phyloP scores from a whole-genome alignment of 2,797 vertebrate genomes.

The Xyrichtys novacula region DNA sequence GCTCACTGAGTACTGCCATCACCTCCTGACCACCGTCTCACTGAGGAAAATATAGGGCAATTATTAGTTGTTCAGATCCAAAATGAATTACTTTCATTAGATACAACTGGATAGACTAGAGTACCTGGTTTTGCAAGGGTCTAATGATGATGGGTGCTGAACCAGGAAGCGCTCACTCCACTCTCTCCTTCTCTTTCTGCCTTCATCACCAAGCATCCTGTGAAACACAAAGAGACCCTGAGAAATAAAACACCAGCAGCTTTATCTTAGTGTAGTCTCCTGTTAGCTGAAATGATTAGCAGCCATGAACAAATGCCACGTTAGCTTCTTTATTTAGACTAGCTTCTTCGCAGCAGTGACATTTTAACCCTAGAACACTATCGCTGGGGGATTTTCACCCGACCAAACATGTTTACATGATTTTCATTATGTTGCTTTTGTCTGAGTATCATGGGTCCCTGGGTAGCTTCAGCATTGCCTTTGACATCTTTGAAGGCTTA shows the following conservation, averaged over 20 bases:
- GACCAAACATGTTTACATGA: too few species aligned
- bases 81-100: not conserved
- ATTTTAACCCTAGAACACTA: too few species aligned
- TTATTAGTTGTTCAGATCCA: not conserved
- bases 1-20: slow-evolving; percentile 73
- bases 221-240: not conserved
- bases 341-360: slow-evolving; percentile 45
- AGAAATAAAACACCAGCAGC: slow-evolving; percentile 27
- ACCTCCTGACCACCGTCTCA: slow-evolving; percentile 52
- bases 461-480: too few species aligned
- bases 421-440: too few species aligned
- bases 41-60: slow-evolving; percentile 11
- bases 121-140: slow-evolving; percentile 56
- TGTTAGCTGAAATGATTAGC: slow-evolving; percentile 39
- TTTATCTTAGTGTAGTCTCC: slow-evolving; percentile 6
- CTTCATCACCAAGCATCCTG: slow-evolving; percentile 63
- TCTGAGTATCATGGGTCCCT: too few species aligned
- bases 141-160: slow-evolving; percentile 50
- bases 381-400: too few species aligned
- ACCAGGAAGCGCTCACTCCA: slow-evolving; percentile 41
- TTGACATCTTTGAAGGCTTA: too few species aligned
- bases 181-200: slow-evolving; percentile 58
- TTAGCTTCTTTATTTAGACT: slow-evolving; percentile 61
- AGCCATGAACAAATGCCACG: slow-evolving; percentile 51
- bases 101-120: too few species aligned